A percentile compares a stretch with the other conserved stretches of the same genome.
Evolutionary conservation across 2,797 vertebrate genomes (phyloP).

Genomic region (Dipus sagitta): DNA sequence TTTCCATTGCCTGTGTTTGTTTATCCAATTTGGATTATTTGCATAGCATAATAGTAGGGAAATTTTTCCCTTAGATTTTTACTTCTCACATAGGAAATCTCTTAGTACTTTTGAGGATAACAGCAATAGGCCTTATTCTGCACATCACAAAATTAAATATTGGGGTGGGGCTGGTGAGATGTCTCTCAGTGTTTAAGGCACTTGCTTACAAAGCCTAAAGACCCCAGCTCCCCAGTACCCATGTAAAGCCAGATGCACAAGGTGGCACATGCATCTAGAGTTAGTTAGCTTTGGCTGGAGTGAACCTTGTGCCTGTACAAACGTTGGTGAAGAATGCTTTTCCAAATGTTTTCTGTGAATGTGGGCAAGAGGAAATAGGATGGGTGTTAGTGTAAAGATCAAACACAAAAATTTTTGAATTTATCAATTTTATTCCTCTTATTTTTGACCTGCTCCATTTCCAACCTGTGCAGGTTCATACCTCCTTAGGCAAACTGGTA

Average conservation of each 20-base stretch:
- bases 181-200: no score
- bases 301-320: background rate
- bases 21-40: constrained; percentile 76
- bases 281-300: background rate
- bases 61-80: constrained; percentile 64
- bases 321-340: background rate
- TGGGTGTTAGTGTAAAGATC: background rate
- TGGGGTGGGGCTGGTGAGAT: background rate
- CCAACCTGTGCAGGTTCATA: no score
- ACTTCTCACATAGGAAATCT: constrained; percentile 67
- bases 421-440: background rate
- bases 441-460: no score
- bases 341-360: background rate
- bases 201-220: no score
- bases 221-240: no score
- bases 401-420: background rate
- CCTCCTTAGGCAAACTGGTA: no score
- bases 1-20: constrained; percentile 59
- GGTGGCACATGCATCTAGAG: no score
- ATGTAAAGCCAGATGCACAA: no score
- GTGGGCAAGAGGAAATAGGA: background rate
- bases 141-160: constrained; percentile 40
- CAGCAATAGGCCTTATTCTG: background rate
- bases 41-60: constrained; percentile 57
- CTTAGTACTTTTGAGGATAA: constrained; percentile 47